These are phyloP conservation scores for Tolypeutes matacus DNA, from an alignment of 2,797 vertebrate genomes.

Conservation along the genomic window DNA sequence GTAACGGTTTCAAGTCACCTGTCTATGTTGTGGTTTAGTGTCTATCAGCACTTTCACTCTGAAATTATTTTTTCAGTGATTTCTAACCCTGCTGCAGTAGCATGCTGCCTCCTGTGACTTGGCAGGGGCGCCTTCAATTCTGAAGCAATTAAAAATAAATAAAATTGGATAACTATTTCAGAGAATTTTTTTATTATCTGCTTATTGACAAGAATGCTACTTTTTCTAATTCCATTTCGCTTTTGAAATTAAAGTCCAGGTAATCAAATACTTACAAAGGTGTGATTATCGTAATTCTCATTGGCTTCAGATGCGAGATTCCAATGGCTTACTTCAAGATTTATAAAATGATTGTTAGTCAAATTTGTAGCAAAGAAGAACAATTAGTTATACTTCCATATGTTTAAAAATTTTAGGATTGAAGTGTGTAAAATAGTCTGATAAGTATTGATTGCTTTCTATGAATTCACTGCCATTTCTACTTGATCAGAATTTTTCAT, in stretches of 20 bases:
- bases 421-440: conserved; percentile 35
- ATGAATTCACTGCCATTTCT: background rate
- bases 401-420: background rate
- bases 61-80: conserved; percentile 38
- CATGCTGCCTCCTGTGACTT: conserved; percentile 1
- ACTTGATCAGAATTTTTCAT: conserved; percentile 34
- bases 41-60: conserved; percentile 48
- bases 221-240: background rate
- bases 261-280: background rate
- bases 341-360: conserved; percentile 1
- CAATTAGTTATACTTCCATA: background rate
- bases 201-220: conserved; percentile 38
- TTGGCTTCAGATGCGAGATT: conserved; percentile 32
- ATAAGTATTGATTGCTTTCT: background rate
- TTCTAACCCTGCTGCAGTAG: conserved; percentile 3
- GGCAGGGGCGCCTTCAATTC: background rate
- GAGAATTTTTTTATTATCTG: conserved; percentile 34
- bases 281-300: conserved; percentile 37
- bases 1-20: conserved; percentile 50
- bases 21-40: background rate
- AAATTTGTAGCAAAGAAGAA: conserved; percentile 25
- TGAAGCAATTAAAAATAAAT: conserved; percentile 65
- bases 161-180: conserved; percentile 50
- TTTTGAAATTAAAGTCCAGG: conserved; percentile 56
- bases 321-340: background rate